Base-by-base conservation (phyloP, 2,797 vertebrate species). In the Anguilla anguilla region DNA sequence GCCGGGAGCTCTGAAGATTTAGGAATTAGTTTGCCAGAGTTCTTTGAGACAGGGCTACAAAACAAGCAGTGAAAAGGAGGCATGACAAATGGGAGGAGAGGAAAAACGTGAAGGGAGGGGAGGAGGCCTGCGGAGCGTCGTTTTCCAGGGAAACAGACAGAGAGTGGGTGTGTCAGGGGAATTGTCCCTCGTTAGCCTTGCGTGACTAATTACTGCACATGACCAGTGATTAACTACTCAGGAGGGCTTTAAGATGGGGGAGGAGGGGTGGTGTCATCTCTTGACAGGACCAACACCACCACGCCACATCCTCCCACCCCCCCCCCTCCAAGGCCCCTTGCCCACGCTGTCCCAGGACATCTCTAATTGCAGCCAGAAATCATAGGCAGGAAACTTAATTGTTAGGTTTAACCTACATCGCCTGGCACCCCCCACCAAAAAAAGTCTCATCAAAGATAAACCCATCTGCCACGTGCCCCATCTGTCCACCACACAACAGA, bases 321-420 rank as follows among this genome's bases (percentile, higher is more conserved):
- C 83, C 86, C 86, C 88, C 2, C 89, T 91, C 89, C 83, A 87
- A 43, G n/a, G 77, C 90, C 55, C n/a, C 87, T 31, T 19, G 17
- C 61, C 31, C 46, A 17, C 15, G 83, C 79, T 77, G 64, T 46
- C 87, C 88, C 11, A 31, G 90, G 92, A 90, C 88, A 91, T 90
- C 88, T 88, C 85, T 87, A 86, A 3, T 83, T 19, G 85, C 51
- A 85, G 83, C 90, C 89, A 88, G 88, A 87, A 88, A 89, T 88
- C 67, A 90, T 90, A 13, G 55, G 84, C 87, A 95, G 17, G 93
- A 95, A 95, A 95, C 94, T 95, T 96, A 95, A 96, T 96, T 94
- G 92, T 92, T 90, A 92, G 92, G 87, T 93, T 95, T 94, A 94
- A 95, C 94, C 95, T 94, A 94, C 92, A 93, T 94, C 91, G 67